Evolutionary conservation across 2,113 vertebrate species (phyloP).

Genomic region (Rhinoderma darwinii): DNA sequence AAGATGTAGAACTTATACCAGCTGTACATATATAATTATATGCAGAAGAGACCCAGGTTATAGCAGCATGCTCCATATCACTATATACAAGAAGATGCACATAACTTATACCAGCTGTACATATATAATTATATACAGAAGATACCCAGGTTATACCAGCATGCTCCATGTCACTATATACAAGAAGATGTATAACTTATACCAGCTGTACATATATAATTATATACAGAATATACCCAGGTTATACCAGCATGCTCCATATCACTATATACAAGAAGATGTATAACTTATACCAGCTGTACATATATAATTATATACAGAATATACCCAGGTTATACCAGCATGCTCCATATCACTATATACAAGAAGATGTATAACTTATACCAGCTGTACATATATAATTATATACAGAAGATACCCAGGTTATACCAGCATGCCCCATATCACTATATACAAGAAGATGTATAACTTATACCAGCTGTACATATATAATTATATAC

Average conservation of each 20-base stretch:
- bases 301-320: not conserved
- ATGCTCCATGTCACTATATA: not conserved
- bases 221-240: not conserved
- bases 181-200: not conserved
- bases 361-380: not conserved
- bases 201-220: not conserved
- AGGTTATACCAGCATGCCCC: slow-evolving; percentile 5
- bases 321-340: not conserved
- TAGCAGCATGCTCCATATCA: not conserved
- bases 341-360: not conserved
- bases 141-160: not conserved
- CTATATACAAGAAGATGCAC: not conserved
- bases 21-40: not conserved
- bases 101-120: not conserved
- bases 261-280: not conserved
- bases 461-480: not conserved
- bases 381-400: not conserved
- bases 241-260: slow-evolving; percentile 3
- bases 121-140: not conserved
- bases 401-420: not conserved
- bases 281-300: not conserved
- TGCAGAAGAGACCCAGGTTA: not conserved
- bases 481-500: not conserved
- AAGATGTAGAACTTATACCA: not conserved
- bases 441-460: not conserved